phyloP scores from a whole-genome alignment of 2,797 vertebrate species.

The Odontamblyopus rebecca region DNA sequence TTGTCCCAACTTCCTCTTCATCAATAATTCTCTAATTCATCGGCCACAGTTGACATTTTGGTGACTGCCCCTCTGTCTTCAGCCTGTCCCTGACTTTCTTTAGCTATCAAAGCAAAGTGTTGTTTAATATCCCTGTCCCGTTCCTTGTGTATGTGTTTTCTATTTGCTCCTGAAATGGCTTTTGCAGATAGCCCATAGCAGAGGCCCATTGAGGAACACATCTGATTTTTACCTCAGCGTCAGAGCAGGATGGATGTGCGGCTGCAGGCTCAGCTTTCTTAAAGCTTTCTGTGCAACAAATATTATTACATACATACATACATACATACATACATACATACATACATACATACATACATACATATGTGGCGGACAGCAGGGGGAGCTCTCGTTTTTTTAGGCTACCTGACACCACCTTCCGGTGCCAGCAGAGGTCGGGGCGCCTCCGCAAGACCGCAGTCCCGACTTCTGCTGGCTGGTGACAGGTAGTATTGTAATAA shows the following conservation, averaged over 20 bases:
- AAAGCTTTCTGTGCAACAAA: no score
- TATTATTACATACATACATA: no score
- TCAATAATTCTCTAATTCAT: conserved; percentile 32
- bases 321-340: conserved; percentile 3
- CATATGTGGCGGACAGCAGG: no score
- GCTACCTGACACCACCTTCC: no score
- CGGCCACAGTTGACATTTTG: conserved; percentile 32
- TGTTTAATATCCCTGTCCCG: conserved; percentile 25
- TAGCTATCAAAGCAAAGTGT: conserved; percentile 40
- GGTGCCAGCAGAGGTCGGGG: no score
- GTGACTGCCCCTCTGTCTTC: neutral
- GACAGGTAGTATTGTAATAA: no score
- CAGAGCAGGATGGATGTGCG: conserved; percentile 26
- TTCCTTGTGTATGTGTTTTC: conserved; percentile 10
- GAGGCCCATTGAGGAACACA: conserved; percentile 27
- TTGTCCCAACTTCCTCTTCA: conserved; percentile 18
- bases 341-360: no score
- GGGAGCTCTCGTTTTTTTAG: no score
- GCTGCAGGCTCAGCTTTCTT: conserved; percentile 18
- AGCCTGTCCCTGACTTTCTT: conserved; percentile 25
- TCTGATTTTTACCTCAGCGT: conserved; percentile 38
- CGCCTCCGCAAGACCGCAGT: no score
- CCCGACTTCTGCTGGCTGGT: no score
- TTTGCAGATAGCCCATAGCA: conserved; percentile 34
- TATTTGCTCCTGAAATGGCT: conserved; percentile 46